phyloP scores from a whole-genome alignment of 1,140 invertebrate species.

The Sitobion miscanthi region DNA sequence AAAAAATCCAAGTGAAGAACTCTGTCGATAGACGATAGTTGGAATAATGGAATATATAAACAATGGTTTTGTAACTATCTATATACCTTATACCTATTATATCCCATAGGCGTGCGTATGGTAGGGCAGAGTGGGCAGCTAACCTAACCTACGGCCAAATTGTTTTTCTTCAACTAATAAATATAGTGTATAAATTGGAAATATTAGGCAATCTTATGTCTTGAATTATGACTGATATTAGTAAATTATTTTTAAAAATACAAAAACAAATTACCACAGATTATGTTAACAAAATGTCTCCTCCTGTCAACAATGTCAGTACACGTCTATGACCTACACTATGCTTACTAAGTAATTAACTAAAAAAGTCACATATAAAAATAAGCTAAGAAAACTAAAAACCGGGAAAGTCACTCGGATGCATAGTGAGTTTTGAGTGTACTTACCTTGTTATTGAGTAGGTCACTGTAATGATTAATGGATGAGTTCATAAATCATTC shows the following conservation, averaged over 20 bases:
- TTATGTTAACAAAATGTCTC: neutral
- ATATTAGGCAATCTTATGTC: neutral
- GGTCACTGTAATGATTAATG: too few species aligned
- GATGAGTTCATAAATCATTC: neutral
- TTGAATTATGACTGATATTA: neutral
- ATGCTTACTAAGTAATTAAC: neutral
- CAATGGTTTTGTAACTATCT: neutral
- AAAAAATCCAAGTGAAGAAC: neutral
- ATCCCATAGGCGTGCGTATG: neutral
- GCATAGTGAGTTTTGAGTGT: neutral
- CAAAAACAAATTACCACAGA: neutral
- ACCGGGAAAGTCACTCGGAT: neutral
- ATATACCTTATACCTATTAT: neutral
- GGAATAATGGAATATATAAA: neutral
- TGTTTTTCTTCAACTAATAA: neutral
- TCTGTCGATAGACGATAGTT: neutral
- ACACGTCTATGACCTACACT: neutral
- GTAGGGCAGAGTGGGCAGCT: neutral
- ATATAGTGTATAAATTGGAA: neutral
- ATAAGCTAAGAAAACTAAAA: neutral
- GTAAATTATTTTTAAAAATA: neutral
- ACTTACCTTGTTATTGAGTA: neutral
- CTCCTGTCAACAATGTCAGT: too few species aligned
- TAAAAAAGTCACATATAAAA: neutral
- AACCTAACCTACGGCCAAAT: neutral